These are phyloP conservation scores for Pedionomus torquatus DNA, from an alignment of 2,113 vertebrate genomes.

Conservation along the genomic window DNA sequence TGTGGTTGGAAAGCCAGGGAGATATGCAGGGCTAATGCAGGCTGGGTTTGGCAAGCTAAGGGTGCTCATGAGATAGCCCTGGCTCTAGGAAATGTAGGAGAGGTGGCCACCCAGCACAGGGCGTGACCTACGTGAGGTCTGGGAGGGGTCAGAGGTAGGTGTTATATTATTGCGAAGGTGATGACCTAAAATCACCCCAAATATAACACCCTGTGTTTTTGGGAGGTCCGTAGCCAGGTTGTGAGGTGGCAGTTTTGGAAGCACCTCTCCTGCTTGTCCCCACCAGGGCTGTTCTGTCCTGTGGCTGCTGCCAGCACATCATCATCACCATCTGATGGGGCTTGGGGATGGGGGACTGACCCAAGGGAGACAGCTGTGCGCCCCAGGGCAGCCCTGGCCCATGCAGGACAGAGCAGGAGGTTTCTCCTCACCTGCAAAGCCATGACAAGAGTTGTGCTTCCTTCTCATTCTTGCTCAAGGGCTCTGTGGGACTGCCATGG, in stretches of 20 bases:
- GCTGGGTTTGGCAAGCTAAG: neutral
- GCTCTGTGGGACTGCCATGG: neutral
- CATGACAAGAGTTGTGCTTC: neutral
- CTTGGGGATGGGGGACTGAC: neutral
- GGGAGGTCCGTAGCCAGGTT: neutral
- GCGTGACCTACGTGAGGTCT: fast-evolving
- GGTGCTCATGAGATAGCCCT: neutral
- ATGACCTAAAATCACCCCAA: fast-evolving
- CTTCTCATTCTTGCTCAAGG: neutral
- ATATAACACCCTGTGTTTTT: neutral
- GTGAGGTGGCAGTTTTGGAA: neutral
- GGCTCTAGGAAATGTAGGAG: neutral
- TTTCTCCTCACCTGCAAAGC: neutral
- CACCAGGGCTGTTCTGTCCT: neutral
- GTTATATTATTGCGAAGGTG: neutral
- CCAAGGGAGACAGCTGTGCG: fast-evolving
- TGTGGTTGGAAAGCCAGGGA: neutral
- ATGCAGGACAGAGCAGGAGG: neutral
- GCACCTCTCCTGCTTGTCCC: neutral
- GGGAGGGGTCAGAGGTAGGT: neutral
- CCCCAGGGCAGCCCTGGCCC: neutral
- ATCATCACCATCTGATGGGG: neutral
- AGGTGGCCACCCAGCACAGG: neutral
- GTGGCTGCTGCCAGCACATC: neutral
- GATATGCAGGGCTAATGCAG: neutral